These are phyloP conservation scores for Temnothorax ravouxi DNA, from an alignment of 2,888 invertebrate species.

Conservation along the genomic window DNA sequence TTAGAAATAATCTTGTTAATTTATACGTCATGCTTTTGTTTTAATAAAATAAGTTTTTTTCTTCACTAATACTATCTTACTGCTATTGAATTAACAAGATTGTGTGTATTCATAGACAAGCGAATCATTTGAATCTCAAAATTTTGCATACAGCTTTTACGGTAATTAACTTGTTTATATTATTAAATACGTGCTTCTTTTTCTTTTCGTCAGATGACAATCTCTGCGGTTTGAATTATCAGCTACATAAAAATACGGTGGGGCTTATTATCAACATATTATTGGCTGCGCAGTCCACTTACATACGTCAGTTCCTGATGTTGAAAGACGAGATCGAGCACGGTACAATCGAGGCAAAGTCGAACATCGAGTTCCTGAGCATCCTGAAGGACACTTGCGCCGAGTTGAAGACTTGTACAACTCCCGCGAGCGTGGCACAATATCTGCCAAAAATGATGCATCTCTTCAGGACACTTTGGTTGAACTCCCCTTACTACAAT, in stretches of 20 bases:
- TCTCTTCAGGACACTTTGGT: constrained; percentile 94
- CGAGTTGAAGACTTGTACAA: constrained; percentile 88
- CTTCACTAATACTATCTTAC: no score
- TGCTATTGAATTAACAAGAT: no score
- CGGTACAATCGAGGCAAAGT: constrained; percentile 91
- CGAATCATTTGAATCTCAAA: background rate
- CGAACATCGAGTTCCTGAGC: constrained; percentile 93
- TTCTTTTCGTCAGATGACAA: constrained; percentile 89
- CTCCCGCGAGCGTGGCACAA: constrained; percentile 89
- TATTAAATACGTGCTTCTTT: background rate
- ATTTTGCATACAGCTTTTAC: background rate
- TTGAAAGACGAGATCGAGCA: constrained; percentile 89
- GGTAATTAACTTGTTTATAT: background rate
- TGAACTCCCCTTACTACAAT: constrained; percentile 93
- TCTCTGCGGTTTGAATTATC: constrained; percentile 90
- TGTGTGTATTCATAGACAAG: background rate
- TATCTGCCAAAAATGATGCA: constrained; percentile 92
- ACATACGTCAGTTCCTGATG: constrained; percentile 90
- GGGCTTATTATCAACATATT: constrained; percentile 90
- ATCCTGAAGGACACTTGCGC: constrained; percentile 92
- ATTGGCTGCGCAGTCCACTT: constrained; percentile 91
- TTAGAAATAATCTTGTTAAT: no score
- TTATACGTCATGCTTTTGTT: no score
- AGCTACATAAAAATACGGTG: constrained; percentile 89
- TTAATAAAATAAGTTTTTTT: no score